A percentile compares a stretch with the other conserved stretches of the same genome.
These are phyloP conservation scores for Nasua narica DNA, from an alignment of 2,797 vertebrate genomes.

Conservation along the genomic window DNA sequence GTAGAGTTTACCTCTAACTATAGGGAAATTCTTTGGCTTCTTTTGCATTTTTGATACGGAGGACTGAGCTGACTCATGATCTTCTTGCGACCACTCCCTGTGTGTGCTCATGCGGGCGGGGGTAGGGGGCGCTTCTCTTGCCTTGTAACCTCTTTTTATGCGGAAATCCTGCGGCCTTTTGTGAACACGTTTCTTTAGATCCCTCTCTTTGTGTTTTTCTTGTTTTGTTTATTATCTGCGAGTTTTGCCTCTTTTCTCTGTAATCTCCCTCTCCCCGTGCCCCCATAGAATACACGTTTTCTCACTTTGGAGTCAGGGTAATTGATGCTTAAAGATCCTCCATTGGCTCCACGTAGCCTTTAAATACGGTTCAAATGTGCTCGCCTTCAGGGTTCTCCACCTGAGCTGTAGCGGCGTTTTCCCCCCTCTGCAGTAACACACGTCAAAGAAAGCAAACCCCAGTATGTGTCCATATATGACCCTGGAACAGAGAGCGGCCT, in stretches of 20 bases:
- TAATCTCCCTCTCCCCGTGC: too few species aligned
- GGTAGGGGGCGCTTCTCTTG: not conserved
- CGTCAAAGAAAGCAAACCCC: not conserved
- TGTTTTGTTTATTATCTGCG: too few species aligned
- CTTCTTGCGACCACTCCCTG: not conserved
- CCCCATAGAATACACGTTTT: rapidly evolving
- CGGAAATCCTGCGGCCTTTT: not conserved
- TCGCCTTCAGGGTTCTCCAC: not conserved
- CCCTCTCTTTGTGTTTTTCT: not conserved
- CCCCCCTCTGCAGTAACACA: not conserved
- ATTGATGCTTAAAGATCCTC: not conserved
- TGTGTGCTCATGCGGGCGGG: not conserved
- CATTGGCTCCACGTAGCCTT: not conserved
- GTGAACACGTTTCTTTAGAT: not conserved
- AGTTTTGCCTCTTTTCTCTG: not conserved
- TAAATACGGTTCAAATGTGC: not conserved
- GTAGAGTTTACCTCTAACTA: not conserved
- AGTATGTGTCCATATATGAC: not conserved
- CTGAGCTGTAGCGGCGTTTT: not conserved
- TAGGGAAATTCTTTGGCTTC: not conserved
- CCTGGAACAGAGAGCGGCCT: not conserved
- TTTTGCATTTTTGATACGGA: not conserved
- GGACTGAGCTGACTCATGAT: not conserved
- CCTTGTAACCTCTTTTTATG: not conserved
- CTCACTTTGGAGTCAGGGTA: not conserved